phyloP scores from a whole-genome alignment of 2,797 vertebrate genomes.

The Sebastiscus albofasciatus region DNA sequence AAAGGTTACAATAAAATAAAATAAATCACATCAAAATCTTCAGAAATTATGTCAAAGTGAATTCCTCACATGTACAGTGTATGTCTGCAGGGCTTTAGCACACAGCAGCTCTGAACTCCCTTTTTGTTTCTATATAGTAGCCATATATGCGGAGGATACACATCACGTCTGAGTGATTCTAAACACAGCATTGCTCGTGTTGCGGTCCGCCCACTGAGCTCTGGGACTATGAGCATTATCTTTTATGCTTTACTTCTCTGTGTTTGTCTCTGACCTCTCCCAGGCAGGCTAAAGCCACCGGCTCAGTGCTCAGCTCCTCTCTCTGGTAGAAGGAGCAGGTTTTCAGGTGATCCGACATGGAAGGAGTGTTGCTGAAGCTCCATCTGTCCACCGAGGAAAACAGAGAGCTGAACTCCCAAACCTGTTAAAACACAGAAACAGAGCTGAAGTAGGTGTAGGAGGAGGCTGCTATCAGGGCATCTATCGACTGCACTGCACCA shows the following conservation, averaged over 20 bases:
- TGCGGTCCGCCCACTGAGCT: conserved; percentile 29
- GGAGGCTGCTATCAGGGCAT: conserved; percentile 26
- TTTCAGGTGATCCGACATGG: conserved; percentile 93
- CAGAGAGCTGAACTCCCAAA: conserved; percentile 94
- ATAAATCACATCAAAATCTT: not conserved
- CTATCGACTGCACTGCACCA: not conserved
- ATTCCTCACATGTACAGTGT: not conserved
- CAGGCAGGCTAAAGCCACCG: conserved; percentile 86
- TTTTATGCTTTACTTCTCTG: conserved; percentile 59
- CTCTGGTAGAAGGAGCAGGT: conserved; percentile 89
- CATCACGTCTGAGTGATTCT: conserved; percentile 15
- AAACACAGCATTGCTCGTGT: not conserved
- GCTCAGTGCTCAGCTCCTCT: conserved; percentile 81
- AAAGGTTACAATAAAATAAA: not conserved
- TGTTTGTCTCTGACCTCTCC: conserved; percentile 71
- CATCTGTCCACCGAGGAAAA: conserved; percentile 91
- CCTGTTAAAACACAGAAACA: conserved; percentile 75
- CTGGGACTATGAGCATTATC: conserved; percentile 28
- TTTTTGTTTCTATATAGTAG: not conserved
- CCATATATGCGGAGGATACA: not conserved
- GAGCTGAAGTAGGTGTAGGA: conserved; percentile 14
- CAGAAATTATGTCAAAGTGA: not conserved
- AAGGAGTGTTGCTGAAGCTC: conserved; percentile 81
- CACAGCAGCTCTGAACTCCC: not conserved
- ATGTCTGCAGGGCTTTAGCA: conserved; percentile 1